phyloP scores from a whole-genome alignment of 2,113 vertebrate species.

The Pedetes capensis region DNA sequence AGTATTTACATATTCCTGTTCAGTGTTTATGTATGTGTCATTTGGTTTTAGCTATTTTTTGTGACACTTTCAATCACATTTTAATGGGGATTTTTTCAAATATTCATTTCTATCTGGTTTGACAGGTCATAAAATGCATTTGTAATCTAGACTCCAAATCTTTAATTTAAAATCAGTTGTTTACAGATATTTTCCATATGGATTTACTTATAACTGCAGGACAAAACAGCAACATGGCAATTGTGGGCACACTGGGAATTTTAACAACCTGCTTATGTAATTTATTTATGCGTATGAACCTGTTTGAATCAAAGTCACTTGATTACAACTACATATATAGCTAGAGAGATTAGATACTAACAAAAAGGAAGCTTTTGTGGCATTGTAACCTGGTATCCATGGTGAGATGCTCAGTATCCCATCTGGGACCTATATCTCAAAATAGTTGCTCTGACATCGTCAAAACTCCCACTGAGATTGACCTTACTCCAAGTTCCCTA shows the following conservation, averaged over 20 bases:
- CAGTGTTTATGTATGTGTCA: not conserved
- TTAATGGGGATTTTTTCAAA: not conserved
- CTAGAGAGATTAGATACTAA: not conserved
- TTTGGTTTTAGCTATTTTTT: slow-evolving; percentile 14
- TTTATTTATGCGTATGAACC: not conserved
- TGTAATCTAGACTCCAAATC: not conserved
- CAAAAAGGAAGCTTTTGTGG: accelerated
- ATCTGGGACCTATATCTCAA: not conserved
- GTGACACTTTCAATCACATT: not conserved
- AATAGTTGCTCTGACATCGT: not conserved
- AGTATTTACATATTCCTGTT: not conserved
- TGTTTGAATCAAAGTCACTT: not conserved
- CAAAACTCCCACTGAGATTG: not conserved
- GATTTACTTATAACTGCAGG: not conserved
- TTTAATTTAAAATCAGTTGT: not conserved
- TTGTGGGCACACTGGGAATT: not conserved
- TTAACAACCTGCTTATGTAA: not conserved
- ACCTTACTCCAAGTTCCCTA: not conserved
- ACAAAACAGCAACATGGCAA: not conserved
- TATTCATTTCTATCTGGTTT: not conserved
- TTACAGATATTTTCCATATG: not conserved
- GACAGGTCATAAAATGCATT: not conserved
- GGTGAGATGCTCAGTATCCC: not conserved
- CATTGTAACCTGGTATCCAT: too few relatives aligned
- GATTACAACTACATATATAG: not conserved